Conservation (phyloP, 35 echinoderm and acorn worm species). For the Ptychodera flava region DNA sequence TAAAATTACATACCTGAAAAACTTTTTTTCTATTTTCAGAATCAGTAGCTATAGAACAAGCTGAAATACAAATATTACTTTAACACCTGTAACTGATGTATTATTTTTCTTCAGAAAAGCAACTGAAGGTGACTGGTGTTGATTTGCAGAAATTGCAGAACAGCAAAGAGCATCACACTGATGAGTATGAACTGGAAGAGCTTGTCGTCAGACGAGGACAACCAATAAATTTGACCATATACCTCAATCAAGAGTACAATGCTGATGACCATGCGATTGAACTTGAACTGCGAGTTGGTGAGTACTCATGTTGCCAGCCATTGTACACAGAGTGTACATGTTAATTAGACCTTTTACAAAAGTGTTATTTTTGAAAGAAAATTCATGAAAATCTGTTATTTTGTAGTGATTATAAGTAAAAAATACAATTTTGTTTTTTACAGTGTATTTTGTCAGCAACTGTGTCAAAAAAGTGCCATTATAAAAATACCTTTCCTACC, state of each 20-base stretch:
- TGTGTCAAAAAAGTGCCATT: no score
- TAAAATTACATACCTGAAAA: no score
- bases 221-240: conserved; percentile 43
- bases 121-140: conserved; percentile 60
- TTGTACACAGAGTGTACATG: background rate
- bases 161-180: conserved; percentile 55
- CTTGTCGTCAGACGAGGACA: conserved; percentile 72
- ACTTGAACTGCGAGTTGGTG: conserved; percentile 79
- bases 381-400: no score
- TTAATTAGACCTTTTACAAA: background rate
- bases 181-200: conserved; percentile 54
- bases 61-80: no score
- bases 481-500: no score
- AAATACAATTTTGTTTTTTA: no score
- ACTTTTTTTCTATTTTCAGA: no score
- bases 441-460: no score
- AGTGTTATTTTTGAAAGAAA: background rate
- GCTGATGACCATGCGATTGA: conserved; percentile 32
- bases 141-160: conserved; percentile 37
- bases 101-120: no score
- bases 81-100: no score
- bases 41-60: no score
- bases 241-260: conserved; percentile 64
- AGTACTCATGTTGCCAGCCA: background rate
- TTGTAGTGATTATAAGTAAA: no score